phyloP scores from a whole-genome alignment of 2,113 vertebrate genomes.

The Propithecus coquereli region DNA sequence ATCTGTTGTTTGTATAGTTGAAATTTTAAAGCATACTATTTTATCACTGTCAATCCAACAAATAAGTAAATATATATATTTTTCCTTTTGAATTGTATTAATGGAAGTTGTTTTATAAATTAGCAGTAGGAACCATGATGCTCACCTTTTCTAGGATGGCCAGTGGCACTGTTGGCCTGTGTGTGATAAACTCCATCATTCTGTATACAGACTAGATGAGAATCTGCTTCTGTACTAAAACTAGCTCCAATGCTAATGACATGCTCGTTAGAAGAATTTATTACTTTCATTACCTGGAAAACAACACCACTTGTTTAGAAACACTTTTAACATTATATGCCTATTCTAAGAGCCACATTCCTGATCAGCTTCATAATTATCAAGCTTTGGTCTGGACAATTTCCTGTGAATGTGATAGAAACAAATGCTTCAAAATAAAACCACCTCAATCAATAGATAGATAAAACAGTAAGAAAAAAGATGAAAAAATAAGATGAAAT shows the following conservation, averaged over 20 bases:
- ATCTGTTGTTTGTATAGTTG: background rate
- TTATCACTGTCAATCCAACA: background rate
- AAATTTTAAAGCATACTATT: background rate
- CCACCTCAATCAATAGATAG: background rate
- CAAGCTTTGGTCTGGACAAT: background rate
- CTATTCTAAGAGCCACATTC: background rate
- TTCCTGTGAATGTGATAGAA: background rate
- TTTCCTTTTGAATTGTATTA: background rate
- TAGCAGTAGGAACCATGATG: background rate
- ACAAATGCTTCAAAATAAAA: slow-evolving; percentile 31
- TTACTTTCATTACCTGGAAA: slow-evolving; percentile 91
- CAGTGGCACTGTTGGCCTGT: slow-evolving; percentile 90
- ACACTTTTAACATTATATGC: background rate
- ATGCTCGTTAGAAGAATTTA: slow-evolving; percentile 92
- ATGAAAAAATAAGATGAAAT: background rate
- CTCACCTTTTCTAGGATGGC: slow-evolving; percentile 91
- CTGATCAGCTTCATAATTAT: background rate
- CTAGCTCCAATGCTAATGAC: slow-evolving; percentile 94
- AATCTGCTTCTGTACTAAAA: slow-evolving; percentile 93
- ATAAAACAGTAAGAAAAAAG: slow-evolving; percentile 13
- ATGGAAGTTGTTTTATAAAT: background rate
- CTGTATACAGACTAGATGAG: slow-evolving; percentile 94
- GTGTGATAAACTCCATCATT: slow-evolving; percentile 92
- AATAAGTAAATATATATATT: background rate
- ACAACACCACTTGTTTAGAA: slow-evolving; percentile 7